Evolutionary conservation across 1,140 invertebrate genomes (phyloP), one percentile per base, ranked within the genome.

Genomic region (Proales similis): DNA sequence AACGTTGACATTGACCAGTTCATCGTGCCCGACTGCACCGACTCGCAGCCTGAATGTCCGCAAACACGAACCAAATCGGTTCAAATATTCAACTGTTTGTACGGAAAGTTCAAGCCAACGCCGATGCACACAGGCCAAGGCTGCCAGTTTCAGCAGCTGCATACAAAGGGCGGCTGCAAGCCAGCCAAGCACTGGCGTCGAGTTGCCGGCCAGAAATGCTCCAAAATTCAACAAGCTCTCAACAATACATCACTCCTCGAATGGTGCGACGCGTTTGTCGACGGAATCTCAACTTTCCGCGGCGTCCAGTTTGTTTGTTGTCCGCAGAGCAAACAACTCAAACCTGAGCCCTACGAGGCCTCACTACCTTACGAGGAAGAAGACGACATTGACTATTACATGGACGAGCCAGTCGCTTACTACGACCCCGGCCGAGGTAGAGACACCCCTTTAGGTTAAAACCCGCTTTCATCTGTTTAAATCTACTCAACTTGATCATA

Each of bases 211-310:
- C 12, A 53, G 26, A 53, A 53, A 53, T 53, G 48, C 17, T 20
- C 24, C 24, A 39, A 20, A 14, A 9, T 53, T 17, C 22, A 53
- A 5, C 4, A 33, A 1, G 29, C 42, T 3, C 38, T 22, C 26
- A 53, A 53, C 27, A 39, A 24, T 17, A 24, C 48, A 36, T 24
- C 42, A 24, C 22, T 53, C n/a, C 3, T 42, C 5, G 33, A 53
- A 38, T 53, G 48, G 48, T 53, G 48, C 27, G 48, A 53, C 42
- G 48, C 48, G 3, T 53, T 53, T 38, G 42, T 39, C 24, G 48
- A 29, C 27, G 48, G 48, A 1, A 19, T 53, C 1, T 30, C 6
- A 29, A 53, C 48, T 17, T 53, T 53, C 14, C 38, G 26, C 42
- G 48, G 48, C 38, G 27, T 53, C 9, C 33, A 53, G 17, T 53